Evolutionary conservation across 2,797 vertebrate species (phyloP).

Genomic region (Pelodytes ibericus): DNA sequence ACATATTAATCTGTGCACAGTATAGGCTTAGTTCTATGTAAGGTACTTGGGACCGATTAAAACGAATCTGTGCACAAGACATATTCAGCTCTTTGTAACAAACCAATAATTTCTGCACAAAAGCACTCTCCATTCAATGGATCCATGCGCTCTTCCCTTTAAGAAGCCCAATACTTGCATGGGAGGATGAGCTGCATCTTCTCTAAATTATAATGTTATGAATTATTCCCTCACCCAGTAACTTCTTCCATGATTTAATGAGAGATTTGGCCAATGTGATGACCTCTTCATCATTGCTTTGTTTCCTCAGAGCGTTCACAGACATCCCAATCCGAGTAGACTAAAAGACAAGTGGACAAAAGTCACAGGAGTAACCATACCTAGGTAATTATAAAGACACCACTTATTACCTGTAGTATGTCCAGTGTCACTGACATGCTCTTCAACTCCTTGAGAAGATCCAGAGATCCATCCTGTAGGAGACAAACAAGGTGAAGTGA

Average conservation of each 20-base stretch:
- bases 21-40: background rate
- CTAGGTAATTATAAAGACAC: background rate
- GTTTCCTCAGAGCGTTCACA: slow-evolving; percentile 92
- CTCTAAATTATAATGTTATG: too few relatives aligned
- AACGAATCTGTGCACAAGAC: too few relatives aligned
- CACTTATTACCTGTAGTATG: slow-evolving; percentile 85
- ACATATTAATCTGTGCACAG: too few relatives aligned
- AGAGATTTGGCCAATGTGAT: slow-evolving; percentile 90
- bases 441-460: slow-evolving; percentile 89
- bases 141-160: background rate
- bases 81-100: too few relatives aligned
- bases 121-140: too few relatives aligned
- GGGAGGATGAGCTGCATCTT: too few relatives aligned
- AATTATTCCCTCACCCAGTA: slow-evolving; percentile 77
- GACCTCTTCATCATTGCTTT: slow-evolving; percentile 91
- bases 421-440: slow-evolving; percentile 89
- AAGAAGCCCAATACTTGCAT: background rate
- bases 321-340: slow-evolving; percentile 95
- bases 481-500: background rate
- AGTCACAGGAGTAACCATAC: background rate
- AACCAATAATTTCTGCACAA: too few relatives aligned
- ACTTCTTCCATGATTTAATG: slow-evolving; percentile 97
- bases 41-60: too few relatives aligned
- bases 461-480: slow-evolving; percentile 87
- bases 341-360: slow-evolving; percentile 67